Base-by-base conservation (phyloP, 2,797 vertebrate genomes). In the Pseudochirops corinnae region DNA sequence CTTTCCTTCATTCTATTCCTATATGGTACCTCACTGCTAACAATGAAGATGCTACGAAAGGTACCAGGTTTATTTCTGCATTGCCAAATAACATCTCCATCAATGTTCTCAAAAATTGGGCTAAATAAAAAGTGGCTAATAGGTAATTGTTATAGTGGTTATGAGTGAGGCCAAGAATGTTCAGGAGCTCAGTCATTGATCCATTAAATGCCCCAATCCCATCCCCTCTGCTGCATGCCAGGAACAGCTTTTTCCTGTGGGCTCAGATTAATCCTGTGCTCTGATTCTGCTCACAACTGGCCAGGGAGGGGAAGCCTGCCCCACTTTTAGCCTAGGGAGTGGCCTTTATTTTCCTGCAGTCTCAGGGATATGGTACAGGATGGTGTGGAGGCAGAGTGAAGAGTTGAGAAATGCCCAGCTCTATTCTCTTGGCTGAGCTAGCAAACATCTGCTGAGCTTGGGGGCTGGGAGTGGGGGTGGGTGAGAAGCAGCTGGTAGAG, bases 391-490 rank as follows among this genome's bases (percentile, higher is more conserved):
- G 9, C 39, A 46, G 62, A 21, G 39, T 82, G n/a, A 46, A 9
- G 74, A 82, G 74, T 26, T 46, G 29, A 82, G 74, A 46, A 82
- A 21, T 10, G 2, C 74, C 21, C 21, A 0, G 55, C n/a, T 93
- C 9, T 90, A 0, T 93, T 94, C 92, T 46, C 46, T 94, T 87
- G 55, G 67, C 56, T 74, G 82, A 90, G 55, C 31, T 93, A 26
- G 24, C 31, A 91, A 28, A 24, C 87, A 94, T 94, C 91, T 46
- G 90, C 67, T 56, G 56, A 92, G 93, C 39, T 82, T 39, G 90
- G 92, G 55, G 95, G 56, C 4, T 91, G 92, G 92, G 21, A 39
- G 56, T 93, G 93, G 82, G 93, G 52, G 93, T 92, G 93, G 93
- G 74, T 82, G 39, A 82, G 74, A 82, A 82, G 74, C 50, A 91